Evolutionary conservation across 37 sponge, comb jelly and placozoan species (phyloP).

Genomic region (Bolinopsis microptera): DNA sequence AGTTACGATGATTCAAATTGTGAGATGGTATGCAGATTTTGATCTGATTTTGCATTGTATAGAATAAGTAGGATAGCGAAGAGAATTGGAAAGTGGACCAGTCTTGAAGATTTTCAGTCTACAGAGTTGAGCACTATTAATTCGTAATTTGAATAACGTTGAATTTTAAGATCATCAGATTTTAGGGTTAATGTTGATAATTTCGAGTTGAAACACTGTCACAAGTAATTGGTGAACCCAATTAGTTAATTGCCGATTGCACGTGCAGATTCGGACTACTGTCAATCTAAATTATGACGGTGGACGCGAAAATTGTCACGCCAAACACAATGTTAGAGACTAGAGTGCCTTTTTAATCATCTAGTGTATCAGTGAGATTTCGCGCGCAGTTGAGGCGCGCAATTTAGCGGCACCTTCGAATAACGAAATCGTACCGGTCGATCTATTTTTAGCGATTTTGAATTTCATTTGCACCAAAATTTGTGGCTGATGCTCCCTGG

Average conservation of each 20-base stretch:
- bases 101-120: too few relatives aligned
- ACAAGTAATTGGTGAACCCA: neutral
- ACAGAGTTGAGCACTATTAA: too few relatives aligned
- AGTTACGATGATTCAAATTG: too few relatives aligned
- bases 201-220: neutral
- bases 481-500: neutral
- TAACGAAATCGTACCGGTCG: conserved; percentile 10
- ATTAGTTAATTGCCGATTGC: neutral
- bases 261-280: neutral
- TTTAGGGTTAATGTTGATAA: too few relatives aligned
- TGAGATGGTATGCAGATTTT: too few relatives aligned
- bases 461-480: neutral
- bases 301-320: neutral
- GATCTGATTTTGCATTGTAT: too few relatives aligned
- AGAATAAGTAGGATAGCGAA: too few relatives aligned
- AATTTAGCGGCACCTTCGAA: conserved; percentile 48
- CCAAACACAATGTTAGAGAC: neutral
- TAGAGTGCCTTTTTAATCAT: neutral
- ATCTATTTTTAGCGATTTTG: neutral
- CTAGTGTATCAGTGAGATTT: conserved; percentile 44
- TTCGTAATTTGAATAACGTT: too few relatives aligned
- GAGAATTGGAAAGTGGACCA: too few relatives aligned
- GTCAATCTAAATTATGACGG: neutral
- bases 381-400: conserved; percentile 7
- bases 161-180: too few relatives aligned